A percentile compares a stretch with the other conserved stretches of the same genome.
Conservation (phyloP, 1,140 invertebrate species). For the Ips typographus region DNA sequence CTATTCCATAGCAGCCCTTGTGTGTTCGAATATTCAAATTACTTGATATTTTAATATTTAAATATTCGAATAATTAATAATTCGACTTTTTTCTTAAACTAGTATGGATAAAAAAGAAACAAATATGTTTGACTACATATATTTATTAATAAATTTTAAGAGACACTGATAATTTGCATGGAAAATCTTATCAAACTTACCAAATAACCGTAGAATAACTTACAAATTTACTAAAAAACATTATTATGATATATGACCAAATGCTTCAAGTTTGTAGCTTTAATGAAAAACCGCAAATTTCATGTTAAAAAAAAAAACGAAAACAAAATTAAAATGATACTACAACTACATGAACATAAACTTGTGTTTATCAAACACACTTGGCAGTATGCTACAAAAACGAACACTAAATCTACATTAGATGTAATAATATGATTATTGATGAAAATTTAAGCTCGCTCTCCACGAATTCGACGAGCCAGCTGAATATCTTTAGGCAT, state of each 20-base stretch:
- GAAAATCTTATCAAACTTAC: conserved; percentile 9
- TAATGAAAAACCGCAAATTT: neutral
- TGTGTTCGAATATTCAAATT: no score
- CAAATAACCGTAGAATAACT: neutral
- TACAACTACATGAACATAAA: neutral
- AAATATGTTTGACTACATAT: no score
- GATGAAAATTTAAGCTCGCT: conserved; percentile 70
- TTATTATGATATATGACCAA: conserved; percentile 8
- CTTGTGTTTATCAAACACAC: neutral
- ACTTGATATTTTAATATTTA: no score
- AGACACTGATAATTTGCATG: neutral
- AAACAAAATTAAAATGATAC: no score
- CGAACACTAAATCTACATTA: conserved; percentile 25
- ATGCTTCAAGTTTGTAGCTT: neutral
- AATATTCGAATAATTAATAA: no score
- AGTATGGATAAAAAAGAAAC: no score
- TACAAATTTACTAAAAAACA: neutral
- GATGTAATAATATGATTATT: conserved; percentile 16
- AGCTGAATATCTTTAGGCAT: conserved; percentile 96
- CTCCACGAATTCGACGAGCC: conserved; percentile 81
- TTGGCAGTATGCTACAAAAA: conserved; percentile 24
- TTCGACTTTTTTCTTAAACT: no score
- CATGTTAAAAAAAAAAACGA: neutral
- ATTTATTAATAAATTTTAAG: no score
- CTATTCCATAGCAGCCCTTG: no score